Conservation (phyloP, 2,888 invertebrate genomes). For the Diplolepis rosae region DNA sequence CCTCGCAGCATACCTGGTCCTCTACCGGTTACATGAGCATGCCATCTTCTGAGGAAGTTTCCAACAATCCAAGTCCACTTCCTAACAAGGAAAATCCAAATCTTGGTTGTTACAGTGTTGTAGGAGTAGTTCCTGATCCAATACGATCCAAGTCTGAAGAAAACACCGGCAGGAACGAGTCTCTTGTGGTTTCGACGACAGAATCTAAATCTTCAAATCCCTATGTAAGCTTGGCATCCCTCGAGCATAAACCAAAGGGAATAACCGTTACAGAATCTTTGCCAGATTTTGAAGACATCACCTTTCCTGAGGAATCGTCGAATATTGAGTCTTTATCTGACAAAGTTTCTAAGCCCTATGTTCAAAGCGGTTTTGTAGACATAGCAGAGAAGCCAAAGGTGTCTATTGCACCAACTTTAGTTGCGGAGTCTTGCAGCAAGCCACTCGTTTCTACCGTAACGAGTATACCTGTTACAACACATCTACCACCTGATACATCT, state of each 20-base stretch:
- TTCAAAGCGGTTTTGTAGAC: constrained; percentile 61
- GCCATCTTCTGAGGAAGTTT: constrained; percentile 66
- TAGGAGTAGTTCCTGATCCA: constrained; percentile 59
- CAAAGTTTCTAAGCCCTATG: constrained; percentile 57
- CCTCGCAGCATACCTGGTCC: constrained; percentile 62
- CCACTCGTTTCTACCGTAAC: constrained; percentile 54
- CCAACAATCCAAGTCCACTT: constrained; percentile 65
- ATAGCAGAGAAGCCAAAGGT: constrained; percentile 47
- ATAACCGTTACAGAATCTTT: constrained; percentile 49
- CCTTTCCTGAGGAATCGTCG: constrained; percentile 51
- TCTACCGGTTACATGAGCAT: constrained; percentile 66
- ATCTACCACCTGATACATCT: constrained; percentile 41
- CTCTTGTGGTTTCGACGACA: constrained; percentile 41
- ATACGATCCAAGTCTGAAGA: constrained; percentile 55
- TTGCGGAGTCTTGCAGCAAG: constrained; percentile 53
- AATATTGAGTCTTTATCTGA: constrained; percentile 43
- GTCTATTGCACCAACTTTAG: constrained; percentile 41
- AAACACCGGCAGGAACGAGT: constrained; percentile 28
- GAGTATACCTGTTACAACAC: constrained; percentile 41
- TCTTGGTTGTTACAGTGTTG: constrained; percentile 61
- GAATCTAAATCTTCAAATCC: constrained; percentile 56
- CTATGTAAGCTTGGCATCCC: constrained; percentile 61
- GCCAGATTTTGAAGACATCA: constrained; percentile 55
- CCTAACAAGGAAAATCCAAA: constrained; percentile 56
- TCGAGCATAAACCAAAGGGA: constrained; percentile 60